phyloP scores from a whole-genome alignment of 2,888 invertebrate species.

The Gari tellinella region DNA sequence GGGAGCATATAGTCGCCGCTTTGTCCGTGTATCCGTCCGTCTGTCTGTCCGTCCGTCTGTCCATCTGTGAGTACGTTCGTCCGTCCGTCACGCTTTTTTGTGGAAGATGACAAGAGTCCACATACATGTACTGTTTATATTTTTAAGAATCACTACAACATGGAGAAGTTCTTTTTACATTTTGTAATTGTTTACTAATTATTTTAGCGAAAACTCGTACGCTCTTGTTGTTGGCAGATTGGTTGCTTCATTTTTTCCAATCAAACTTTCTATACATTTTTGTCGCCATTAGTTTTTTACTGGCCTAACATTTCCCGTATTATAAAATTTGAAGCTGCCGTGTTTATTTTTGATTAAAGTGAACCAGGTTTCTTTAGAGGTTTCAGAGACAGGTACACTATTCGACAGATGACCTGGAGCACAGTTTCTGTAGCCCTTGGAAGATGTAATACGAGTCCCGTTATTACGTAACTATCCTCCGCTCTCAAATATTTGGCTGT shows the following conservation, averaged over 20 bases:
- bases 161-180: not conserved
- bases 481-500: not conserved
- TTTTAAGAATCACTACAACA: not conserved
- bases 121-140: conserved; percentile 1
- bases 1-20: too few relatives aligned
- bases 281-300: not conserved
- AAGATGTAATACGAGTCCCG: not conserved
- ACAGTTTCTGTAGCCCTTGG: not conserved
- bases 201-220: too few relatives aligned
- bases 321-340: not conserved
- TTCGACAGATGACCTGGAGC: not conserved
- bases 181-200: not conserved
- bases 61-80: too few relatives aligned
- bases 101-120: too few relatives aligned
- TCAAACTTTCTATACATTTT: not conserved
- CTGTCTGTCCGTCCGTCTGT: too few relatives aligned
- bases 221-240: not conserved
- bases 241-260: not conserved
- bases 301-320: not conserved
- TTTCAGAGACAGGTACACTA: not conserved
- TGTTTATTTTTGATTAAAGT: not conserved
- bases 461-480: not conserved
- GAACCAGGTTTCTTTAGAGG: not conserved
- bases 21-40: too few relatives aligned
- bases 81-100: too few relatives aligned